Percentiles rank a stretch among this genome's conserved stretches.
These are phyloP conservation scores for Chaetoderma sp. DNA, from an alignment of 2,888 invertebrate genomes.

Conservation along the genomic window DNA sequence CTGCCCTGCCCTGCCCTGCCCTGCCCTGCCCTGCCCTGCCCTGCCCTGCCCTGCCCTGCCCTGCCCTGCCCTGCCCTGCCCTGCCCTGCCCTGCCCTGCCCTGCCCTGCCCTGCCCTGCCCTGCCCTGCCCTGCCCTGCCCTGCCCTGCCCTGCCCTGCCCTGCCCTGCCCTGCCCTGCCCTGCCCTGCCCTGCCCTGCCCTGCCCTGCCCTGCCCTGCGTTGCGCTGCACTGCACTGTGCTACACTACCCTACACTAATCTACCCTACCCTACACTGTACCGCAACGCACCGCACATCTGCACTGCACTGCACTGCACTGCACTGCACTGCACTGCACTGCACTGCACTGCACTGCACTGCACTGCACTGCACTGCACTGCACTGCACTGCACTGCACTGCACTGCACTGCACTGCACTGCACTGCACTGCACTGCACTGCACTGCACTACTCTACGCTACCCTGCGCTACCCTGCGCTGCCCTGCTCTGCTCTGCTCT, in stretches of 20 bases:
- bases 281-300: constrained; percentile 12
- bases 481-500: constrained; percentile 10
- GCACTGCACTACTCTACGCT: too few species aligned
- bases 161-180: constrained; percentile 5
- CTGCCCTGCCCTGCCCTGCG: constrained; percentile 14
- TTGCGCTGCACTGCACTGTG: constrained; percentile 8
- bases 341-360: constrained; percentile 14
- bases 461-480: not conserved
- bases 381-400: constrained; percentile 15
- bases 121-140: constrained; percentile 12
- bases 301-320: constrained; percentile 19
- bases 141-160: not conserved
- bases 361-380: constrained; percentile 18
- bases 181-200: constrained; percentile 1
- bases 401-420: constrained; percentile 7
- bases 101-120: constrained; percentile 8
- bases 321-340: constrained; percentile 18
- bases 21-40: not conserved
- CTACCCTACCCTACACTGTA: constrained; percentile 20
- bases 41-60: constrained; percentile 2
- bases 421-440: constrained; percentile 12
- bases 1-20: not conserved
- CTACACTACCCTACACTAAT: constrained; percentile 18
- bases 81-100: not conserved
- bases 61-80: too few species aligned